phyloP scores from a whole-genome alignment of 2,113 vertebrate species.

The Dolichallabes microphthalmus region DNA sequence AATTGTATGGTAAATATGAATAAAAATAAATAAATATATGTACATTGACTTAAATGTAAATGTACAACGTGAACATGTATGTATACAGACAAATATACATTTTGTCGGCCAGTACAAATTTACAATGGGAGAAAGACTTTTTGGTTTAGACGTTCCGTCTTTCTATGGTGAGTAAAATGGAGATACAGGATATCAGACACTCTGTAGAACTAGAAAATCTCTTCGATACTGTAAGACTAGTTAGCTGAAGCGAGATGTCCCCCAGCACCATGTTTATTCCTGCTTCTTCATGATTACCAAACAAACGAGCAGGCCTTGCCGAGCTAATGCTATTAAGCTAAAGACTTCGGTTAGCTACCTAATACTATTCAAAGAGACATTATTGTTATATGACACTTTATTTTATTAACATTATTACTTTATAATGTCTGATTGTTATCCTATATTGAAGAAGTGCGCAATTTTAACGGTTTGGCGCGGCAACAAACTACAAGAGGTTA shows the following conservation, averaged over 20 bases:
- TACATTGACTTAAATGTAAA: no score
- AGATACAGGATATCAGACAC: not conserved
- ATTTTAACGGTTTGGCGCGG: not conserved
- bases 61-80: no score
- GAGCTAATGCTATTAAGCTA: not conserved
- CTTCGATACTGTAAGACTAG: not conserved
- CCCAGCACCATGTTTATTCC: not conserved
- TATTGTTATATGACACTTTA: not conserved
- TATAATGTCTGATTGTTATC: not conserved
- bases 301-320: slow-evolving; percentile 15
- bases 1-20: no score
- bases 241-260: not conserved
- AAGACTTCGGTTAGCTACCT: not conserved
- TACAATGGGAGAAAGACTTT: not conserved
- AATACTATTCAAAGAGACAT: no score
- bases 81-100: no score
- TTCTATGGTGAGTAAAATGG: not conserved
- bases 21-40: no score
- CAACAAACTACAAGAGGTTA: not conserved
- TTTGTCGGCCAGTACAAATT: not conserved
- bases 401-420: not conserved
- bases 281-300: not conserved
- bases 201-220: not conserved
- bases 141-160: not conserved
- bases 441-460: not conserved